Evolutionary conservation across 2,113 vertebrate genomes (phyloP).

Genomic region (Pluvialis apricaria): DNA sequence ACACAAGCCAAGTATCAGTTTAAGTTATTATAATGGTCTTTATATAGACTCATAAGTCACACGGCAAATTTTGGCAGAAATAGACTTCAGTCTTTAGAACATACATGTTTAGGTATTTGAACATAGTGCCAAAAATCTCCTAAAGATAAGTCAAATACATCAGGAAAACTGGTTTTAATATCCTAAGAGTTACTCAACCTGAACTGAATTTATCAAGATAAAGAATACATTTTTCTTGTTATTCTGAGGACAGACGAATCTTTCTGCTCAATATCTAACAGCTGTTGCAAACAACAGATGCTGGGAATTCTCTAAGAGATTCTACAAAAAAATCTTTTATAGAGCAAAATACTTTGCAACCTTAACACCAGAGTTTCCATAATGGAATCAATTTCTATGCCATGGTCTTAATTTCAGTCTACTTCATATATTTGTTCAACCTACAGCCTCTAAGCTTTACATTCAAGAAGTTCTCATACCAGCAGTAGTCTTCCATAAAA

Average conservation of each 20-base stretch:
- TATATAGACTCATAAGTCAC: slow-evolving; percentile 10
- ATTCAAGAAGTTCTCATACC: neutral
- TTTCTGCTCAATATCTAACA: slow-evolving; percentile 10
- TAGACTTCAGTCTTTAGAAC: neutral
- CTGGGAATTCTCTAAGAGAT: neutral
- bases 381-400: neutral
- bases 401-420: neutral
- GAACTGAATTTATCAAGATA: slow-evolving; percentile 42
- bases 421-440: neutral
- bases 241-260: neutral
- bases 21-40: slow-evolving; percentile 25
- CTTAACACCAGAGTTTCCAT: neutral
- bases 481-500: neutral
- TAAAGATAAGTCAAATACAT: slow-evolving; percentile 27
- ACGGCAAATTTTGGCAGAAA: neutral
- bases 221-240: slow-evolving; percentile 23
- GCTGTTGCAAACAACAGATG: slow-evolving; percentile 22
- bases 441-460: neutral
- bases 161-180: slow-evolving; percentile 54
- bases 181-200: neutral
- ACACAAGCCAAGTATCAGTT: slow-evolving; percentile 33
- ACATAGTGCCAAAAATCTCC: slow-evolving; percentile 1
- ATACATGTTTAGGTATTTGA: neutral
- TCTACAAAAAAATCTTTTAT: neutral
- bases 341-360: neutral